These are phyloP conservation scores for Flexamia atlantica DNA, from an alignment of 2,888 invertebrate genomes.

Conservation along the genomic window DNA sequence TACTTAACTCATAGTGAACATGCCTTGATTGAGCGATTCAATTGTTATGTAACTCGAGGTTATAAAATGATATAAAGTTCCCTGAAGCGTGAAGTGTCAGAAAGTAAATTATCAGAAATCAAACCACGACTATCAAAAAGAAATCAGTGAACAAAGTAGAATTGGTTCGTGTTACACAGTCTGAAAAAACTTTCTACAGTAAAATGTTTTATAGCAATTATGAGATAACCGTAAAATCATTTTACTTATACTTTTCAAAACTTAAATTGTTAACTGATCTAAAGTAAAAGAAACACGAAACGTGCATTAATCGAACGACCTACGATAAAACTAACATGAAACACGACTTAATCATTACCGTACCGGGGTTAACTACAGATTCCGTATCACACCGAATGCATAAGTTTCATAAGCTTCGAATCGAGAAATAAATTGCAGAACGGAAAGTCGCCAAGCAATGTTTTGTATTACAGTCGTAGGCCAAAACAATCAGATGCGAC, in stretches of 20 bases:
- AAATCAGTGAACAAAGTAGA: no score
- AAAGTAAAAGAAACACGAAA: no score
- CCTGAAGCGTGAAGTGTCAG: no score
- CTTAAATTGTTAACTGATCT: not conserved
- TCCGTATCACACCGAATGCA: not conserved
- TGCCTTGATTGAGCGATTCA: no score
- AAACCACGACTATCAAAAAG: no score
- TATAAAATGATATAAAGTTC: no score
- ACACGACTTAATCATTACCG: not conserved
- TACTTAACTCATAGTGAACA: no score
- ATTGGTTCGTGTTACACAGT: no score
- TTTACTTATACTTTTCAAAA: not conserved
- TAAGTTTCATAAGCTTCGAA: not conserved
- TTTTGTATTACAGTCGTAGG: constrained; percentile 25
- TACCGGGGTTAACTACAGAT: not conserved
- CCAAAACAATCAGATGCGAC: not conserved
- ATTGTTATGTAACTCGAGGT: no score
- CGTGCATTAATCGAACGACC: no score
- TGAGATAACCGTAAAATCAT: not conserved
- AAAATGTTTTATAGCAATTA: not conserved
- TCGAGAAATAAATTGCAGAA: not conserved
- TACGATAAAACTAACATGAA: not conserved
- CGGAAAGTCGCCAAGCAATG: not conserved
- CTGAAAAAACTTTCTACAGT: no score
- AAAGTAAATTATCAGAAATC: no score